Conservation (phyloP, 2,113 vertebrate species). For the Odobenus rosmarus region DNA sequence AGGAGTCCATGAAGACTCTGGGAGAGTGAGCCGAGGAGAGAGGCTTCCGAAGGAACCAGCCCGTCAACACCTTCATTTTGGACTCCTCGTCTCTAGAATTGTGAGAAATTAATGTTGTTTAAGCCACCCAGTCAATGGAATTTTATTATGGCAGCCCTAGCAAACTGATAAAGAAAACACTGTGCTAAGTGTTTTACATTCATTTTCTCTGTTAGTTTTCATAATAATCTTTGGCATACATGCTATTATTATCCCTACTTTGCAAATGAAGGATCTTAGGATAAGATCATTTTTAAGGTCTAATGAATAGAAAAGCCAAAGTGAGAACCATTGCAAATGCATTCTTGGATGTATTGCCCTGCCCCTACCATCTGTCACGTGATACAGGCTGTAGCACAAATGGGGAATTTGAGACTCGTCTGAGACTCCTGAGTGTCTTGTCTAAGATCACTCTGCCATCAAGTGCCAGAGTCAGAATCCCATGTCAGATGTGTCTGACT, state of each 20-base stretch:
- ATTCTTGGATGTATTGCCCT: not conserved
- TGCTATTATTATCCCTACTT: not conserved
- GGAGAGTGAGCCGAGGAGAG: not conserved
- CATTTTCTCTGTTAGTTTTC: not conserved
- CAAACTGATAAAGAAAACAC: not conserved
- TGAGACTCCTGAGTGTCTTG: not conserved
- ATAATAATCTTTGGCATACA: not conserved
- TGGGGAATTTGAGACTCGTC: not conserved
- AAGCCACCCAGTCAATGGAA: not conserved
- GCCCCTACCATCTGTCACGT: not conserved
- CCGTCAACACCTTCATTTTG: not conserved
- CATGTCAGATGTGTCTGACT: not conserved
- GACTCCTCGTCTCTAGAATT: not conserved
- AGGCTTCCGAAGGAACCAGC: not conserved
- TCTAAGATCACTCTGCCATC: not conserved
- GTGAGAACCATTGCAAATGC: not conserved
- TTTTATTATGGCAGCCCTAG: not conserved
- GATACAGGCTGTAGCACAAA: not conserved
- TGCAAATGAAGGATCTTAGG: not conserved
- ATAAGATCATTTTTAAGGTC: not conserved
- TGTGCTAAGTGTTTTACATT: not conserved
- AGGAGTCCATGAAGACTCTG: not conserved
- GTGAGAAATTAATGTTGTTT: not conserved
- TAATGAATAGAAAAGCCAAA: not conserved
- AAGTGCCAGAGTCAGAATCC: not conserved